Percentiles rank a stretch among this genome's conserved stretches.
Conservation (phyloP, 2,113 vertebrate genomes). For the Nesoenas mayeri region DNA sequence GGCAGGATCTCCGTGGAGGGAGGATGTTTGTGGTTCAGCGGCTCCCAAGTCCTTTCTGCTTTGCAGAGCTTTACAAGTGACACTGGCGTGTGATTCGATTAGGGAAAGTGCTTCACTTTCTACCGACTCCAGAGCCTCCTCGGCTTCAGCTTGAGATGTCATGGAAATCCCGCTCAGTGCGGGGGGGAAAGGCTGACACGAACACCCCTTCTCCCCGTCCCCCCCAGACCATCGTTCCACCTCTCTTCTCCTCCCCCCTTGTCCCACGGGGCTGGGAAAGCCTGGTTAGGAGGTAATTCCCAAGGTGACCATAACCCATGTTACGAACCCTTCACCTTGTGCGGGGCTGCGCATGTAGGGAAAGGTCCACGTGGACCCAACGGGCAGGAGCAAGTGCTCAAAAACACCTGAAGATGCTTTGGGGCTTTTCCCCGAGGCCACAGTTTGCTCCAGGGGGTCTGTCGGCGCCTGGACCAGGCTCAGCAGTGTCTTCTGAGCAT, state of each 20-base stretch:
- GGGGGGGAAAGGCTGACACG: not conserved
- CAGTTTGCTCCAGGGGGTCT: not conserved
- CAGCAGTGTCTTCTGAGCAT: accelerated
- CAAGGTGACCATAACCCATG: accelerated
- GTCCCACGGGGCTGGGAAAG: not conserved
- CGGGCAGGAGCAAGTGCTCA: accelerated
- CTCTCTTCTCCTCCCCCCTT: not conserved
- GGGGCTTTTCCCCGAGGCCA: not conserved
- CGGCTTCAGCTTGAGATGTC: not conserved
- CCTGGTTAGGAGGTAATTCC: not conserved
- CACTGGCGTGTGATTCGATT: slow-evolving; percentile 64
- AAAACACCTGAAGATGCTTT: not conserved
- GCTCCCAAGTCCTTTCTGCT: slow-evolving; percentile 54
- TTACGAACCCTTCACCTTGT: not conserved
- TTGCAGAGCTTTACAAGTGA: slow-evolving; percentile 54
- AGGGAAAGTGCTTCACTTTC: slow-evolving; percentile 36
- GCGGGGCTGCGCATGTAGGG: not conserved
- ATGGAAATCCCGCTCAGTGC: not conserved
- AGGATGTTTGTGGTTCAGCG: slow-evolving; percentile 32
- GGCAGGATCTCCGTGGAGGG: not conserved
- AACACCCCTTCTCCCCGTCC: accelerated
- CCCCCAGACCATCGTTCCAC: accelerated
- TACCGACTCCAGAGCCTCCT: not conserved
- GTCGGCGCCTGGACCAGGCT: accelerated
- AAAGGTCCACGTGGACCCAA: not conserved